These are phyloP conservation scores for Lasioglossum villosulum DNA, from an alignment of 2,888 invertebrate species.

Conservation along the genomic window DNA sequence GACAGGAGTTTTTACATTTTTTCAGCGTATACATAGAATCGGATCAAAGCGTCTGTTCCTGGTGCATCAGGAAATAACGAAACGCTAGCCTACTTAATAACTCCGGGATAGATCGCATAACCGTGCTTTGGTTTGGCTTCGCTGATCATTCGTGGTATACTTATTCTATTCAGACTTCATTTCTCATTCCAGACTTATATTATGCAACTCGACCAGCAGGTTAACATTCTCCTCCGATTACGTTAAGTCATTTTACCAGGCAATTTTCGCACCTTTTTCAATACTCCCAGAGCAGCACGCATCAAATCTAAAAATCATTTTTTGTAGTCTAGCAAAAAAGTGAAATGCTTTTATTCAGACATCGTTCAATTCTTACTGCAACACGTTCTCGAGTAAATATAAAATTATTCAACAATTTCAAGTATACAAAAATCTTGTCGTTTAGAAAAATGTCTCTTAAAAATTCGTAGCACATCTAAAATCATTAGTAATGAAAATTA, in stretches of 20 bases:
- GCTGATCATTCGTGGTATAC: not conserved
- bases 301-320: too few relatives aligned
- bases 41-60: not conserved
- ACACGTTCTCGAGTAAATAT: not conserved
- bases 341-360: too few relatives aligned
- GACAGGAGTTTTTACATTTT: constrained; percentile 3
- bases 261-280: too few relatives aligned
- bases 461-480: not conserved
- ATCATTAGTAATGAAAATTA: not conserved
- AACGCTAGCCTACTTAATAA: not conserved
- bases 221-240: not conserved
- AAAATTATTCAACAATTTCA: too few relatives aligned
- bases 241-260: not conserved
- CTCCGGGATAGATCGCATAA: not conserved
- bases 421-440: too few relatives aligned
- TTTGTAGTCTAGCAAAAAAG: too few relatives aligned
- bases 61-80: constrained; percentile 14
- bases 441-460: too few relatives aligned
- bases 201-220: not conserved
- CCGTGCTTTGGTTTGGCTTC: not conserved
- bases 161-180: not conserved
- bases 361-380: too few relatives aligned
- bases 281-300: too few relatives aligned
- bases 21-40: not conserved
- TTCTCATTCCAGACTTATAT: not conserved